Base-by-base conservation (phyloP, 2,797 vertebrate genomes). In the Emydoidea blandingii region DNA sequence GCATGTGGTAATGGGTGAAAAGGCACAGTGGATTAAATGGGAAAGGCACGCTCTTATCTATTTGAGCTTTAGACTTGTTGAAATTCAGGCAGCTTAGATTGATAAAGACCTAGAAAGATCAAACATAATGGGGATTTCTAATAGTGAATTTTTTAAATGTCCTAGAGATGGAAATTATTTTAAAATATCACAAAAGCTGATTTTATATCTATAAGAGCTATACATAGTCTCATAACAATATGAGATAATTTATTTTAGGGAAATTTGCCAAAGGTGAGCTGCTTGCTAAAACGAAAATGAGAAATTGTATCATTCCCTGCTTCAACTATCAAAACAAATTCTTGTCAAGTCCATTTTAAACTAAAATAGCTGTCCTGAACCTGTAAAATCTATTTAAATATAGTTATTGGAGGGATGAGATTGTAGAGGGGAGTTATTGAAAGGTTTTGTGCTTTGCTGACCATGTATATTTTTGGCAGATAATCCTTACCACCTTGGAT, bases 271-370 rank as follows among this genome's bases (percentile, higher is more conserved):
- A 16, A 65, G 57, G 3, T 19, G 4, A 65, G 57, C 41, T 86
- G 31, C 89, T 85, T 87, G 21, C 84, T 87, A 27, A 81, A 89
- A 88, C 78, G 53, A n/a, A 89, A 54, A 3, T 34, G 25, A 80
- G 15, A 87, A 37, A 62, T 82, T 11, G 10, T 21, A 25, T 2
- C 1, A 56, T 87, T 91, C 53, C 21, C 18, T 83, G 11, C 76
- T 89, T 79, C 18, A 14, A 21, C 91, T 84, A 87, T 25, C 56
- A 79, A 74, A 88, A 88, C 9, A 9, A 3, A 1, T 65, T 92
- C 93, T 84, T 93, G 53, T 88, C 57, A 78, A 88, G 68, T 93
- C 62, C 82, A 37, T 57, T 94, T 86, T 93, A 14, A 86, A 92
- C 44, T 50, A 2, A 85, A 53, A 1, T 52, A 4, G 88, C 79